Evolutionary conservation across 2,888 invertebrate species (phyloP).

Genomic region (Xestia xanthographa): DNA sequence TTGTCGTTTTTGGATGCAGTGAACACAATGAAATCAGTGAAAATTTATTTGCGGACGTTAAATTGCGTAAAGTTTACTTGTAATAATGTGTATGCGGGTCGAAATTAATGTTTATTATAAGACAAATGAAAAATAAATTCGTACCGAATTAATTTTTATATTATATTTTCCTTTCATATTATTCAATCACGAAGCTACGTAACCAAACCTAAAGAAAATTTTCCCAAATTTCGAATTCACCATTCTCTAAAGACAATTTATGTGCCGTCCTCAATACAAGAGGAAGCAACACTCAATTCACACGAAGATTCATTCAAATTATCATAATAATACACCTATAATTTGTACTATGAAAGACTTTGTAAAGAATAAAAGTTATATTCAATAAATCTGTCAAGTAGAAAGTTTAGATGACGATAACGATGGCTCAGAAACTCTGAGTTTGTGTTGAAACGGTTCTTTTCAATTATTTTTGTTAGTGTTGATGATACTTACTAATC

Average conservation of each 20-base stretch:
- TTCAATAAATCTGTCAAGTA: constrained; percentile 68
- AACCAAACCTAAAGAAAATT: constrained; percentile 30
- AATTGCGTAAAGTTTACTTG: constrained; percentile 24
- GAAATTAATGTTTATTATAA: constrained; percentile 4
- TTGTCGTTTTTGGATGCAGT: constrained; percentile 38
- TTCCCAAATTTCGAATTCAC: constrained; percentile 51
- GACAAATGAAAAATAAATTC: background rate
- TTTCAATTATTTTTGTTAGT: constrained; percentile 49
- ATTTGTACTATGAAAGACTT: constrained; percentile 67
- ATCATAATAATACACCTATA: constrained; percentile 68
- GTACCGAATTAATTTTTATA: background rate
- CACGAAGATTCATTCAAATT: constrained; percentile 72
- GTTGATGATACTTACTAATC: constrained; percentile 59
- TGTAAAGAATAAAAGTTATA: constrained; percentile 62
- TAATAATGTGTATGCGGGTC: background rate
- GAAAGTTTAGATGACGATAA: constrained; percentile 63
- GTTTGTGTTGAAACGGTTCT: constrained; percentile 56
- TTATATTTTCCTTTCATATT: background rate
- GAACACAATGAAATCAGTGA: constrained; percentile 43
- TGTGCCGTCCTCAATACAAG: constrained; percentile 66
- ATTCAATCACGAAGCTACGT: constrained; percentile 11
- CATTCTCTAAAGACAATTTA: constrained; percentile 66
- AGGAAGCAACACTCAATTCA: constrained; percentile 70
- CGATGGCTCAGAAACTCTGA: constrained; percentile 37
- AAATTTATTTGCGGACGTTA: constrained; percentile 22